Evolutionary conservation across 2,888 invertebrate species (phyloP).

Genomic region (Caenorhabditis sp.): DNA sequence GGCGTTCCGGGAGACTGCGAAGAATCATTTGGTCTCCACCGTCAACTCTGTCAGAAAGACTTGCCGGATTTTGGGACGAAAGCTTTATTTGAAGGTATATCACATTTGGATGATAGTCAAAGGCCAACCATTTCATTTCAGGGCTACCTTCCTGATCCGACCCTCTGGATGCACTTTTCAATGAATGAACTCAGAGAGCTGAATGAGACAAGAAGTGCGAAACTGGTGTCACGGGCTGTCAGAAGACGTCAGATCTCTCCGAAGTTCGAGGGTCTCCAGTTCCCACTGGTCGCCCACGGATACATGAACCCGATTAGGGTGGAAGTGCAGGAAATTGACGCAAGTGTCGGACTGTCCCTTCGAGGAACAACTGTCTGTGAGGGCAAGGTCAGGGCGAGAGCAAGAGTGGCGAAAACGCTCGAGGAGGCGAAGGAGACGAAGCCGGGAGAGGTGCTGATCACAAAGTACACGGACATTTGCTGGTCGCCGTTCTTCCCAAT

Average conservation of each 20-base stretch:
- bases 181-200: slow-evolving; percentile 79
- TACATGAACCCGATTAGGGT: slow-evolving; percentile 79
- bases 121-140: slow-evolving; percentile 57
- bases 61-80: slow-evolving; percentile 57
- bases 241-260: slow-evolving; percentile 84
- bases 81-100: slow-evolving; percentile 55
- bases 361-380: slow-evolving; percentile 86
- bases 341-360: slow-evolving; percentile 71
- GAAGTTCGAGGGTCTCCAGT: slow-evolving; percentile 83
- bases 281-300: slow-evolving; percentile 83
- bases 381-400: slow-evolving; percentile 85
- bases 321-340: slow-evolving; percentile 32
- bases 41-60: slow-evolving; percentile 52
- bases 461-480: slow-evolving; percentile 81
- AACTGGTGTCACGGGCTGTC: slow-evolving; percentile 82
- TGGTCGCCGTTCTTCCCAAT: slow-evolving; percentile 81
- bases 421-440: slow-evolving; percentile 83
- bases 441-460: slow-evolving; percentile 80
- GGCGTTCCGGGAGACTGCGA: slow-evolving; percentile 80
- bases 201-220: slow-evolving; percentile 55
- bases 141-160: slow-evolving; percentile 79
- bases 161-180: slow-evolving; percentile 80
- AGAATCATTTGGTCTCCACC: slow-evolving; percentile 66
- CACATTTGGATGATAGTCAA: too few relatives aligned
- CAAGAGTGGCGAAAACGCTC: slow-evolving; percentile 85